These are phyloP conservation scores for Rosalia funebris DNA, from an alignment of 2,888 invertebrate genomes.

Conservation along the genomic window DNA sequence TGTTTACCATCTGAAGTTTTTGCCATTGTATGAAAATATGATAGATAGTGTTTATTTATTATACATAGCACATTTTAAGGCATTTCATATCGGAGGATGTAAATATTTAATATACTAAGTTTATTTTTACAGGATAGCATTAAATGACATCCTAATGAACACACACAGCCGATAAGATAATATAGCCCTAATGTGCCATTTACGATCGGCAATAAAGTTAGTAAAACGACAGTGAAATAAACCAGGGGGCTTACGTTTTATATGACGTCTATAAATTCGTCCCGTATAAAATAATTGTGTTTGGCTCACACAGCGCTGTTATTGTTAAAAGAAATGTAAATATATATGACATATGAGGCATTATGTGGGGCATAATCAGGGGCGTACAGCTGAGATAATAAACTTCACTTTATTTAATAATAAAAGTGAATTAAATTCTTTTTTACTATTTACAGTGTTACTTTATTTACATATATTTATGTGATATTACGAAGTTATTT, in stretches of 20 bases:
- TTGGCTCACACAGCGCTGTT: slow-evolving; percentile 1
- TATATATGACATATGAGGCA: slow-evolving; percentile 5
- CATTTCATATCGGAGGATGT: slow-evolving; percentile 17
- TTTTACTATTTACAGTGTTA: too few relatives aligned
- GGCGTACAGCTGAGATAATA: too few relatives aligned
- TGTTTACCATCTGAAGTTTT: background rate
- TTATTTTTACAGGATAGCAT: slow-evolving; percentile 22
- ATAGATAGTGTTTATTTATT: background rate
- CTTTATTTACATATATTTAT: too few relatives aligned
- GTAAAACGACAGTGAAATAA: slow-evolving; percentile 20
- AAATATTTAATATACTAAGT: slow-evolving; percentile 21
- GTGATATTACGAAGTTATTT: too few relatives aligned
- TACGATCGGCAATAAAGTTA: slow-evolving; percentile 21
- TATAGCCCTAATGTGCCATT: slow-evolving; percentile 18
- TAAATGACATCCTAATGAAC: slow-evolving; percentile 24
- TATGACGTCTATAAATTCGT: slow-evolving; percentile 23
- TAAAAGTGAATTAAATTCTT: too few relatives aligned
- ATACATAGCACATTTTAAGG: slow-evolving; percentile 3
- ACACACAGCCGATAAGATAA: slow-evolving; percentile 23
- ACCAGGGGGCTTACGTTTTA: slow-evolving; percentile 20
- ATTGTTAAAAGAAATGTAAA: slow-evolving; percentile 11
- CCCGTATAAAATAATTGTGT: slow-evolving; percentile 12
- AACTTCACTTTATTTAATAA: too few relatives aligned
- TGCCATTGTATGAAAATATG: too few relatives aligned
- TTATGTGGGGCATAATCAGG: too few relatives aligned